Conservation (phyloP, 2,113 vertebrate species). For the Thryonomys swinderianus region DNA sequence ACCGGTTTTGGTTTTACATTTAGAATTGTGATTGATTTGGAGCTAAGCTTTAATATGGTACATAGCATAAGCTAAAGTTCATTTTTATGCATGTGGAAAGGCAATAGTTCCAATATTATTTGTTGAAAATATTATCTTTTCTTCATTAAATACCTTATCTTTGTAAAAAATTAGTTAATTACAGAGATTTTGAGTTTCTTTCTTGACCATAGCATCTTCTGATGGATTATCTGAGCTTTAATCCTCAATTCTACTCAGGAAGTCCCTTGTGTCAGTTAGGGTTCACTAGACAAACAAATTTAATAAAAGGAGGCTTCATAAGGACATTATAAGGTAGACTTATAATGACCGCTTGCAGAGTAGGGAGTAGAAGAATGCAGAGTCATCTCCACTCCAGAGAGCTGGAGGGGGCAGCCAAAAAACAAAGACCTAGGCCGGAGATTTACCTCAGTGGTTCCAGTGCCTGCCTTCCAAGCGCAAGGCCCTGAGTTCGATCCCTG, state of each 20-base stretch:
- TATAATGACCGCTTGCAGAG: not conserved
- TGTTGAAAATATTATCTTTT: constrained; percentile 14
- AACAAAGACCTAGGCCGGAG: no score
- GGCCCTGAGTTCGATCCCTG: no score
- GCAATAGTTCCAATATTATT: not conserved
- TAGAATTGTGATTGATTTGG: not conserved
- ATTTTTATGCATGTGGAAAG: not conserved
- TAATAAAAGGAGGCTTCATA: not conserved
- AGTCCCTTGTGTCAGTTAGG: not conserved
- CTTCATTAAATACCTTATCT: not conserved
- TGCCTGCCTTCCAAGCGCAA: no score
- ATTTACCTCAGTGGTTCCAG: no score
- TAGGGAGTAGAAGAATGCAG: not conserved
- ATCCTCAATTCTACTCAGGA: not conserved
- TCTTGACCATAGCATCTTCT: not conserved
- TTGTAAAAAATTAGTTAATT: constrained; percentile 22
- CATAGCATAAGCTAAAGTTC: not conserved
- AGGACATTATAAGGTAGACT: not conserved
- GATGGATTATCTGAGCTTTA: constrained; percentile 13
- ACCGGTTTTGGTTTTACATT: not conserved
- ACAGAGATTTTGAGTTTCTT: not conserved
- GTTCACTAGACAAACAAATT: no score
- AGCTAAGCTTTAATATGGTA: constrained; percentile 3
- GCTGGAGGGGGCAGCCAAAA: not conserved
- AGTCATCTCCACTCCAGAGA: not conserved